These are phyloP conservation scores for Drosophila azteca DNA, from an alignment of 1,140 invertebrate species.

Conservation along the genomic window DNA sequence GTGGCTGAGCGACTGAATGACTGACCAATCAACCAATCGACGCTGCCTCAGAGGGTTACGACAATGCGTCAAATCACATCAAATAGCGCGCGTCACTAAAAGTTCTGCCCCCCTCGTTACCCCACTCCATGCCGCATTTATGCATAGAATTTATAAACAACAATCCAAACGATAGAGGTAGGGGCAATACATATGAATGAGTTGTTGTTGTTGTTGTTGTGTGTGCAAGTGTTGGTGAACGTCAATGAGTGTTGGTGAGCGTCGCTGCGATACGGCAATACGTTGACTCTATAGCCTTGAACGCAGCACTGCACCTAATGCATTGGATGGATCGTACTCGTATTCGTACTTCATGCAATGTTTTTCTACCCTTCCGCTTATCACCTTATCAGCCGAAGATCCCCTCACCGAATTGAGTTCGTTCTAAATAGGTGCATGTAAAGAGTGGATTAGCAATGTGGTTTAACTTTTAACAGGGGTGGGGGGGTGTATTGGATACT, in stretches of 20 bases:
- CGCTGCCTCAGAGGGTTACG: constrained; percentile 21
- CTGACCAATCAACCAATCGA: constrained; percentile 55
- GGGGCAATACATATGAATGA: constrained; percentile 38
- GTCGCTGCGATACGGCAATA: not conserved
- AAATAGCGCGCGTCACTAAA: constrained; percentile 59
- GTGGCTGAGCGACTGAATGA: constrained; percentile 24
- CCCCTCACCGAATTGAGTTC: too few species aligned
- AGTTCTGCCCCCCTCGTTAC: constrained; percentile 16
- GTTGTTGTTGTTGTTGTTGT: not conserved
- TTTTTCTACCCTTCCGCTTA: constrained; percentile 28
- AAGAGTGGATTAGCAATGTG: too few species aligned
- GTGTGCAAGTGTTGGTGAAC: too few species aligned
- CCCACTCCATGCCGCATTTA: constrained; percentile 8
- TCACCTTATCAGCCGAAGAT: constrained; percentile 15
- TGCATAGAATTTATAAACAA: constrained; percentile 59
- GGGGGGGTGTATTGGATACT: constrained; percentile 83
- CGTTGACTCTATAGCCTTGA: constrained; percentile 39
- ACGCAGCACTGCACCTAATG: constrained; percentile 38
- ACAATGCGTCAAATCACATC: constrained; percentile 76
- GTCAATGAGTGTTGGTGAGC: too few species aligned
- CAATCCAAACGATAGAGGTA: constrained; percentile 13
- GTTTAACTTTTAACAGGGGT: not conserved
- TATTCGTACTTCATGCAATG: not conserved
- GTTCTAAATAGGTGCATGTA: too few species aligned
- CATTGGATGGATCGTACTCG: constrained; percentile 18